Base-by-base conservation (phyloP, 2,797 vertebrate species). In the Hippocampus kuda region DNA sequence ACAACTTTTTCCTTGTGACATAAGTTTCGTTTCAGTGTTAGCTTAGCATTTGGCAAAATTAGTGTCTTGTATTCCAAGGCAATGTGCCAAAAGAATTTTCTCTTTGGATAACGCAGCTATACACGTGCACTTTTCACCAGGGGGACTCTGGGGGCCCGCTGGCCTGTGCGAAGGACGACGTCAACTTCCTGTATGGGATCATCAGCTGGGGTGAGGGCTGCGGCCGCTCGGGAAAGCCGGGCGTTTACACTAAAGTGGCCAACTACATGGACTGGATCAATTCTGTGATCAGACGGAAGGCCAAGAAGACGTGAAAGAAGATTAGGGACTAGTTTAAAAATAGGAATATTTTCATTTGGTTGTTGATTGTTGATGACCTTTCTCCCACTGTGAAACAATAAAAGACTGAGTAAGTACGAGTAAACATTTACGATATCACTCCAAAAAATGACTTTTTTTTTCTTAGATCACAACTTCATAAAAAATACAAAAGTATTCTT, bases 201-300 rank as follows among this genome's bases (percentile, higher is more conserved):
- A 89, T 97, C 88, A 99, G 97, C 86, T 99, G 97, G 97, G 96
- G 95, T 0, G 93, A 97, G 0, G 95, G 95, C 80, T 99, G 97
- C 0, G 92, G 93, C 20, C 84, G 84, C 51, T 65, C 85, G 2
- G 86, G 88, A 67, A 98, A 93, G 79, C 96, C 96, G 0, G 97
- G 97, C 0, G 96, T 98, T 66, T 99, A 99, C 69, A 97, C 97
- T 4, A 91, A 83, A 66, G 92, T 99, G 48, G 84, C 89, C 15
- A 94, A 93, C 68, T 98, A 98, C 0, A 76, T 93, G 0, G 82
- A 90, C 64, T 99, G 96, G 97, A 95, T 99, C 85, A 87, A 92
- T 27, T 89, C 90, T 54, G 87, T 90, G 53, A 91, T 92, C 62
- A 84, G 46, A 59, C 78, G 81, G 44, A 87, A 84, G 75, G 46